Base-by-base conservation (phyloP, 2,888 invertebrate species). In the Acleris sparsana region DNA sequence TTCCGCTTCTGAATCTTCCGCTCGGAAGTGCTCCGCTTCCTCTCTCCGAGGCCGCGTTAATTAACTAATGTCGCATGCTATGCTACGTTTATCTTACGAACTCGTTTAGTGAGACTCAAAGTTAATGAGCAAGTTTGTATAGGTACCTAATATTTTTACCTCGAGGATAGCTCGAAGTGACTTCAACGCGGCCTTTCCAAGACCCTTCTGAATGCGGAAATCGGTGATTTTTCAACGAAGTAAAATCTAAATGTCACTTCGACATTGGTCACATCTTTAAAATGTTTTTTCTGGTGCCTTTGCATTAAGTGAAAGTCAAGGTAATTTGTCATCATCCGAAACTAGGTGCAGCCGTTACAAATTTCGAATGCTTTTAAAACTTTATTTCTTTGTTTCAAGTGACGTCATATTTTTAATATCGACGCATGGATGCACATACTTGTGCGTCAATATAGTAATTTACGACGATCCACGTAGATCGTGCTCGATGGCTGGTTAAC, bases 11-110 rank as follows among this genome's bases (percentile, higher is more conserved):
- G 68, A 62, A 72, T 74, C 83, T 91, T 91, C 90, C 89, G 89
- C 76, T 83, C 86, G 89, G 89, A 88, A 89, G 86, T 75, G 74
- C 67, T 69, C 71, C 73, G 80, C 82, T 89, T 89, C 88, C 89
- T 87, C 82, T 77, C 72, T 72, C 73, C 71, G 84, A 85, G 87
- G 87, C 76, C 85, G 78, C 69, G 51, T 20, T 53, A 63, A 63
- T 57, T 62, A 61, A 62, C 66, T 57, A 51, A 57, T 53, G 64
- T 60, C 66, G 61, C 49, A 56, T 61, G 44, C 55, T 55, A 56
- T 61, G 44, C 55, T 55, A 55, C 65, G 20, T 65, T 65, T 46
- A 51, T 61, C 61, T 56, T 65, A 39, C 16, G 17, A 16, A 39
- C 17, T 6, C 17, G 46, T 46, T 17, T 46, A 5, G 46, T 46